Evolutionary conservation across 2,113 vertebrate genomes (phyloP), one percentile per base, ranked within the genome.

Genomic region (Podarcis muralis): DNA sequence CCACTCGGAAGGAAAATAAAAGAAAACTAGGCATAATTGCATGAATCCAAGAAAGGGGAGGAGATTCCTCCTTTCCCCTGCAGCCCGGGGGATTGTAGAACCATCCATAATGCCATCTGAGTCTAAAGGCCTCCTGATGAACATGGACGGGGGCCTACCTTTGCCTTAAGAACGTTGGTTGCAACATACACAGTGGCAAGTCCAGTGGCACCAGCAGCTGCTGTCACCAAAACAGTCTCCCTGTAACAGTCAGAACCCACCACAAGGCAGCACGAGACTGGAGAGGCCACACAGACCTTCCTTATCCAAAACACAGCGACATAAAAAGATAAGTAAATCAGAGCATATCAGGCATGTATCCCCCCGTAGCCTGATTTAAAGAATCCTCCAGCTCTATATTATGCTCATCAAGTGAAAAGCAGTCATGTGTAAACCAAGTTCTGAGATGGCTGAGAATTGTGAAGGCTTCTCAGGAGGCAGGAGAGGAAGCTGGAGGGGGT

Each of bases 171-270:
- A 84, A 95, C 9, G 1, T 91, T 92, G 53, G 93, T 80, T 6
- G 94, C 95, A 79, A 96, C 78, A 23, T 96, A 96, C 30, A 95
- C 90, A 81, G 92, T 76, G 0, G 95, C 95, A 3, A 95, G 95
- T 37, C 96, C 96, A 5, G 94, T 94, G 80, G 95, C 95, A 83
- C 96, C 95, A 12, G 95, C 94, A 0, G 95, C 95, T n/a, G 96
- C 96, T 0, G 92, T 96, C 90, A 95, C 95, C 76, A 95, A 77
- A 72, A 96, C 93, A 1, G 92, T 95, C 81, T 96, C 96, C 87
- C 96, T 97, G 85, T 48, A 74, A 71, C 75, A 71, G 66, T 86
- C 8, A 83, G 68, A 86, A 48, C 37, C 30, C 6, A 85, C 72
- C 86, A 91, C 40, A 57, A 35, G 13, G n/a, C 74, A 37, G 25